phyloP scores from a whole-genome alignment of 2,113 vertebrate species.

The Podiceps cristatus region DNA sequence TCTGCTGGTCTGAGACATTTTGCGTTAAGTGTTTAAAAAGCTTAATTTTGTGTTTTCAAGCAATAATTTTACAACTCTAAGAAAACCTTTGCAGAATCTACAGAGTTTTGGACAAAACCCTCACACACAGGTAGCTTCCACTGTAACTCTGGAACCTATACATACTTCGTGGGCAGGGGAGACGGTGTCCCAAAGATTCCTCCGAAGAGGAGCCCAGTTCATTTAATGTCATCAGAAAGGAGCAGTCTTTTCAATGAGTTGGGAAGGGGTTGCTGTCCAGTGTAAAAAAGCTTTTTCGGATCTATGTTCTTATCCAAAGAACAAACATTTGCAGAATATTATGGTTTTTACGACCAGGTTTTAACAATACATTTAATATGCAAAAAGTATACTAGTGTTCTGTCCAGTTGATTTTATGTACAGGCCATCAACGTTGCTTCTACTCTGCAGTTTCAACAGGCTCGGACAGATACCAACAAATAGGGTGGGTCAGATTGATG shows the following conservation, averaged over 20 bases:
- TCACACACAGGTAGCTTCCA: fast-evolving
- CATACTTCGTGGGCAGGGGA: neutral
- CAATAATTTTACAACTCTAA: neutral
- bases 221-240: neutral
- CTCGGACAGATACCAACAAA: neutral
- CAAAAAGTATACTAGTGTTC: neutral
- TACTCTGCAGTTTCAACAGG: neutral
- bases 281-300: neutral
- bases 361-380: neutral
- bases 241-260: neutral
- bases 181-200: neutral
- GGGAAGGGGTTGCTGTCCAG: neutral
- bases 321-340: neutral
- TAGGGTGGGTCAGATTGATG: neutral
- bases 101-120: neutral
- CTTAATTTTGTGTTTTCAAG: neutral
- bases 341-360: neutral
- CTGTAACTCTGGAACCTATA: neutral
- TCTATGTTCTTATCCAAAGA: neutral
- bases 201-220: neutral
- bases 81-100: neutral
- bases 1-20: neutral
- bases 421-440: neutral
- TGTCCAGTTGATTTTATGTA: neutral
- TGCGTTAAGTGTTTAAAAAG: neutral